Percentiles rank a stretch among this genome's conserved stretches.
Evolutionary conservation across 1,140 invertebrate genomes (phyloP).

Genomic region (Drosophila yakuba): DNA sequence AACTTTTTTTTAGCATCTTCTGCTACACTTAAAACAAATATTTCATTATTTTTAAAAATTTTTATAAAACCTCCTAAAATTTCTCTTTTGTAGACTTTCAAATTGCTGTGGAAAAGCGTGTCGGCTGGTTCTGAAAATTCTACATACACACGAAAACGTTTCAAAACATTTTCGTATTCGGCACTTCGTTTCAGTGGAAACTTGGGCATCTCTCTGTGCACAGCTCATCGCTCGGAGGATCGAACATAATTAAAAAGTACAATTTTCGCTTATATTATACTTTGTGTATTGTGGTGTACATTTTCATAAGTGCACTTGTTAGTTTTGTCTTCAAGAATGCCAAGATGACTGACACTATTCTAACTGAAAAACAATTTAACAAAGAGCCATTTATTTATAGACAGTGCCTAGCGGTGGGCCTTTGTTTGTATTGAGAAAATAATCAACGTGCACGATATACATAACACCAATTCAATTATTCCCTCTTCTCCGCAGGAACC

Average conservation of each 20-base stretch:
- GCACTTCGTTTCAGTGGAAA: slow-evolving; percentile 59
- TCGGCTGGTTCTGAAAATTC: slow-evolving; percentile 44
- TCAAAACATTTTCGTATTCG: slow-evolving; percentile 71
- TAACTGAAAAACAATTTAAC: slow-evolving; percentile 44
- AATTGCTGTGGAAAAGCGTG: slow-evolving; percentile 45
- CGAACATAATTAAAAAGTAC: background rate
- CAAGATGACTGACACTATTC: slow-evolving; percentile 68
- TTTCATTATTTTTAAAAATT: too few species aligned
- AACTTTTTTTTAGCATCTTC: too few species aligned
- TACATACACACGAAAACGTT: slow-evolving; percentile 54
- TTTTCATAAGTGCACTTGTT: slow-evolving; percentile 59
- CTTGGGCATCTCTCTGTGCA: slow-evolving; percentile 55
- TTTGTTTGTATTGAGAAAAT: slow-evolving; percentile 48
- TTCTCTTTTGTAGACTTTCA: slow-evolving; percentile 6
- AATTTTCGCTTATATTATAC: background rate
- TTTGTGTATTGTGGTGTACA: slow-evolving; percentile 35
- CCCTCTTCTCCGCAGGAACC: slow-evolving; percentile 17
- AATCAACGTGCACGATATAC: slow-evolving; percentile 19
- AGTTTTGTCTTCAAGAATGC: slow-evolving; percentile 23
- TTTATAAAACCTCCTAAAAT: background rate
- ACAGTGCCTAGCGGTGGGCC: slow-evolving; percentile 38
- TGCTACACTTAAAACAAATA: background rate
- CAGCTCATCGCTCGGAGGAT: slow-evolving; percentile 16
- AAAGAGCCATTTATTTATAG: slow-evolving; percentile 66
- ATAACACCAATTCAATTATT: slow-evolving; percentile 27